phyloP scores from a whole-genome alignment of 2,113 vertebrate genomes.

The Alosa alosa region DNA sequence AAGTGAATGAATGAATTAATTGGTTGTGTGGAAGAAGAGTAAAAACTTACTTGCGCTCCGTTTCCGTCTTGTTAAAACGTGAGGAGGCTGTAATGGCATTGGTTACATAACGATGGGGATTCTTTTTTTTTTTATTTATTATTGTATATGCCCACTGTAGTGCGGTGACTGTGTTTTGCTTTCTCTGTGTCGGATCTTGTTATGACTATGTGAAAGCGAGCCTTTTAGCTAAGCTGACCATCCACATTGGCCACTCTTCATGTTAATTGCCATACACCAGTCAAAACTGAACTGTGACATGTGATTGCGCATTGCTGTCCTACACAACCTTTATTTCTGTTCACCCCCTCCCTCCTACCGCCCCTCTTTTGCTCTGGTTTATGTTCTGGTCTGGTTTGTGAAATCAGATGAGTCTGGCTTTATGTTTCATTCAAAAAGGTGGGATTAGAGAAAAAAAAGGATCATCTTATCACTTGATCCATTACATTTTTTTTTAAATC shows the following conservation, averaged over 20 bases:
- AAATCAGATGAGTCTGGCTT: slow-evolving; percentile 97
- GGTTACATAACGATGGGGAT: not conserved
- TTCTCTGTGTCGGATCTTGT: slow-evolving; percentile 35
- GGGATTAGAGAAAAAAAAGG: slow-evolving; percentile 90
- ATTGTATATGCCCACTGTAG: slow-evolving; percentile 6
- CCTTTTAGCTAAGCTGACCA: not conserved
- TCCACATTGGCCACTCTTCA: not conserved
- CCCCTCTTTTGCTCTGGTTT: slow-evolving; percentile 59
- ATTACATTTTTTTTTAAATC: slow-evolving; percentile 67
- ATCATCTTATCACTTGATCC: slow-evolving; percentile 99
- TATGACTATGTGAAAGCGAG: slow-evolving; percentile 63
- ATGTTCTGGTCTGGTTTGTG: slow-evolving; percentile 99
- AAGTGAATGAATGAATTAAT: not conserved
- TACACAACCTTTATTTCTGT: slow-evolving; percentile 70
- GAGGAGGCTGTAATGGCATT: not conserved
- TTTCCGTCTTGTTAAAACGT: not conserved
- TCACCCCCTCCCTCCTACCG: slow-evolving; percentile 24
- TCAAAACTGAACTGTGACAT: slow-evolving; percentile 99
- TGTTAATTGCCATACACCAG: slow-evolving; percentile 85
- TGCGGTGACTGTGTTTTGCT: slow-evolving; percentile 16
- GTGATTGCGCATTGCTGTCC: slow-evolving; percentile 71
- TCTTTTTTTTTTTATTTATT: not conserved
- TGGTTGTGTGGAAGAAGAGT: not conserved
- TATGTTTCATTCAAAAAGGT: slow-evolving; percentile 93
- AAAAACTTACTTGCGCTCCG: not conserved